Evolutionary conservation across 2,888 invertebrate species (phyloP).

Genomic region (Drosophila atroscutellata): DNA sequence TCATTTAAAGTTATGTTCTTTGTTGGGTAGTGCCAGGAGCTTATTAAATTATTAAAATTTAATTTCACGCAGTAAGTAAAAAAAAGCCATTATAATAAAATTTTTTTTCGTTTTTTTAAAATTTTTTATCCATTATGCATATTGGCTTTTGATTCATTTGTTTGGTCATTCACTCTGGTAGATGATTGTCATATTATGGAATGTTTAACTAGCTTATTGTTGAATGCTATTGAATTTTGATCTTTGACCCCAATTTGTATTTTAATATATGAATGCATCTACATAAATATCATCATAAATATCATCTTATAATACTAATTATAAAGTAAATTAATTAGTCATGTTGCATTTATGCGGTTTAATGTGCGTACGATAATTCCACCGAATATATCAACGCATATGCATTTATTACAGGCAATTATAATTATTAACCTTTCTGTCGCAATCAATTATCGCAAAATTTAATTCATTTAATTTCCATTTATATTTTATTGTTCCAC

Average conservation of each 20-base stretch:
- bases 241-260: conserved; percentile 19
- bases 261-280: conserved; percentile 28
- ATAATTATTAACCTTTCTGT: conserved; percentile 33
- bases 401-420: conserved; percentile 48
- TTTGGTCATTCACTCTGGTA: conserved; percentile 19
- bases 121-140: conserved; percentile 15
- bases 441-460: conserved; percentile 42
- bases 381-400: conserved; percentile 16
- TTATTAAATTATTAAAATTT: conserved; percentile 64
- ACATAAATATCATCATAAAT: conserved; percentile 31
- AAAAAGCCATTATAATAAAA: conserved; percentile 30
- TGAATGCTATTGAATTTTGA: conserved; percentile 49
- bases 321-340: conserved; percentile 71
- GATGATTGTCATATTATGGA: conserved; percentile 50
- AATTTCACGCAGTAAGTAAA: conserved; percentile 65
- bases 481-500: conserved; percentile 3
- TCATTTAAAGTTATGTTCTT: conserved; percentile 33
- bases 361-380: conserved; percentile 26
- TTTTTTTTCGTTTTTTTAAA: conserved; percentile 12
- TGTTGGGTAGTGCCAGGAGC: conserved; percentile 30
- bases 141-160: conserved; percentile 18
- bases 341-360: conserved; percentile 49
- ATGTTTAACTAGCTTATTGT: conserved; percentile 60
- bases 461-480: conserved; percentile 32
- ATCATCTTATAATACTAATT: conserved; percentile 60